Evolutionary conservation across 2,888 invertebrate species (phyloP), one percentile per base, ranked within the genome.

Genomic region (Zygaena filipendulae): DNA sequence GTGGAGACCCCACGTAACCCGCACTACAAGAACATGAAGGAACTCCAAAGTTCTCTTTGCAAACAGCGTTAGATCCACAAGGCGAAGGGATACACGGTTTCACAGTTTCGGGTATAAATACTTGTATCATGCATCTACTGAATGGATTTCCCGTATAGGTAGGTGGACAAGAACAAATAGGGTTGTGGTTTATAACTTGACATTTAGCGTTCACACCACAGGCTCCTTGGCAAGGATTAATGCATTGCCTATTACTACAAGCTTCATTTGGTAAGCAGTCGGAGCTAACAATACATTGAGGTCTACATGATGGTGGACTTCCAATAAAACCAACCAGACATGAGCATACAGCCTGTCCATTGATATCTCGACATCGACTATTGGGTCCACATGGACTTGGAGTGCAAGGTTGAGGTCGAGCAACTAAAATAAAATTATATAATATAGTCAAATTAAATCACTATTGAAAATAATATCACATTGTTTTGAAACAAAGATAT

Each of bases 181-280:
- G 91, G 61, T 87, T 90, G 49, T 92, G 90, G 57, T 88, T 90
- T 25, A 91, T 85, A 13, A 92, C 88, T 64, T 87, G 84, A 52
- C 92, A 92, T 40, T 82, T 79, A 2, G 92, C 90, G 39, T 77
- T 79, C 13, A 89, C 72, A 11, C 92, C 92, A 52, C 92, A 92
- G n/a, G 89, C 84, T 45, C 90, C 91, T 30, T 84, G 84, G 50
- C 92, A 92, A n/a, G 92, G 92, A 58, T 92, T 86, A 14, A 85
- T 74, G 54, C 93, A 93, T 68, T 89, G 90, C 55, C 87, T 87
- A 52, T 91, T 91, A 29, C 84, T 84, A 49, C 91, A 92, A 3
- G 91, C 87, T 67, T 88, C 83, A 41, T 83, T 87, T 23, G 86
- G 84, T 3, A 84, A 60, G 59, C 92, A 92, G 57, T 92, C 91